Conservation (phyloP, 1,140 invertebrate genomes). For the roundworm (Caenorhabditis elegans) region WBcel235 BX284602.5:8120001-8120500, state of each 20-base stretch:
- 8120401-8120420: slow-evolving; percentile 64
- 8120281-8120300: background rate
- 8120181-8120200: slow-evolving; percentile 64
- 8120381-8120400: slow-evolving; percentile 57
- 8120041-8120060: slow-evolving; percentile 65
- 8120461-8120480: slow-evolving; percentile 58
- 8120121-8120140: slow-evolving; percentile 35
- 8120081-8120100: slow-evolving; percentile 57
- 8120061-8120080: slow-evolving; percentile 63
- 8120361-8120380: slow-evolving; percentile 64
- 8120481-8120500: slow-evolving; percentile 65
- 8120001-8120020: slow-evolving; percentile 50
- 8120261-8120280: slow-evolving; percentile 23
- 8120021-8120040: too few species aligned
- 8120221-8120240: slow-evolving; percentile 58
- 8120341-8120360: slow-evolving; percentile 63
- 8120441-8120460: slow-evolving; percentile 56
- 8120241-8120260: slow-evolving; percentile 56
- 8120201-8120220: slow-evolving; percentile 62
- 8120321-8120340: slow-evolving; percentile 58
- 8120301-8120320: slow-evolving; percentile 59
- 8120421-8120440: slow-evolving; percentile 55
- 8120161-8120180: slow-evolving; percentile 60
- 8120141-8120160: slow-evolving; percentile 45
- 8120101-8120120: slow-evolving; percentile 64